phyloP scores from a whole-genome alignment of 23 tunicate genomes.

The Trididemnum clinides region DNA sequence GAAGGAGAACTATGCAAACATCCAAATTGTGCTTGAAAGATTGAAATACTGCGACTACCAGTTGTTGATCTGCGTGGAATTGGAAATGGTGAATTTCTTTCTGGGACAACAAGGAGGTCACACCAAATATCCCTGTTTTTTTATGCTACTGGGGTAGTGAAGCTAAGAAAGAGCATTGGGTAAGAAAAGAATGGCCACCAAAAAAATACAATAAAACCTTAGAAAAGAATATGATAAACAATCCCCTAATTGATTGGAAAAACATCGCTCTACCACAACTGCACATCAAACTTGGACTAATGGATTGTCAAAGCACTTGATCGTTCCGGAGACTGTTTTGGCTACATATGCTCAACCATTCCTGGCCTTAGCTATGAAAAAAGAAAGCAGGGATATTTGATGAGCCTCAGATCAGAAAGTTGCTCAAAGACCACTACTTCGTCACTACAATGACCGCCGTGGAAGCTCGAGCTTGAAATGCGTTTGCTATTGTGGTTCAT shows the following conservation, averaged over 20 bases:
- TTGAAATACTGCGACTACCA: too few species aligned
- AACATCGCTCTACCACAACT: neutral
- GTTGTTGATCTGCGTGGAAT: neutral
- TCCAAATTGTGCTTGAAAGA: neutral
- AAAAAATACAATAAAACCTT: neutral
- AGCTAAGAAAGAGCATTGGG: too few species aligned
- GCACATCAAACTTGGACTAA: conserved; percentile 27
- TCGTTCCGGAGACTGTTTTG: too few species aligned
- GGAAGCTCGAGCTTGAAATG: conserved; percentile 3
- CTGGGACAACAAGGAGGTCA: too few species aligned
- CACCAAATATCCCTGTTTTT: conserved; percentile 11
- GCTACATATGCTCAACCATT: too few species aligned
- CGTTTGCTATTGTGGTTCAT: conserved; percentile 8
- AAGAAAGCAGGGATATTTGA: too few species aligned
- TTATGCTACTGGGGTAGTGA: conserved; percentile 5
- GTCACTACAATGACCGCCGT: conserved; percentile 15
- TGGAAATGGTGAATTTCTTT: too few species aligned
- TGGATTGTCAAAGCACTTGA: neutral
- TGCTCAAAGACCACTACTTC: conserved; percentile 7
- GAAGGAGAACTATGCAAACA: conserved; percentile 19
- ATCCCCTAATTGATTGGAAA: too few species aligned
- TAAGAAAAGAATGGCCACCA: neutral
- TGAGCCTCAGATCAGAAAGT: neutral
- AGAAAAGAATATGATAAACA: conserved; percentile 25
- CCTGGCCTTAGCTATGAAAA: too few species aligned